A percentile compares a stretch with the other conserved stretches of the same genome.
These are phyloP conservation scores for Gobius niger DNA, from an alignment of 2,113 vertebrate species.

Conservation along the genomic window DNA sequence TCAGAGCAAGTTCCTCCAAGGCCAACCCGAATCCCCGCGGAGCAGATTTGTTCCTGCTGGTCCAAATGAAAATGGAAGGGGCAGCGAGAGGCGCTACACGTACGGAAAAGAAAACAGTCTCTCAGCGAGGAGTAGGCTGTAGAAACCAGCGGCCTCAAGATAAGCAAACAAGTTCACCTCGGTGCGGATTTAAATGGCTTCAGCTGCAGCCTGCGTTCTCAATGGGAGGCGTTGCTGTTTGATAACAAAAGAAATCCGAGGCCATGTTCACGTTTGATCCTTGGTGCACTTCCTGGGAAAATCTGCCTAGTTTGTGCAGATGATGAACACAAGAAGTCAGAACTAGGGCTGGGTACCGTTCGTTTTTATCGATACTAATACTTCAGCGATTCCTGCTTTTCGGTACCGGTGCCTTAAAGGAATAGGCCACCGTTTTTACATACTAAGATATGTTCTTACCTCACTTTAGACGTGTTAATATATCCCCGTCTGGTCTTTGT, in stretches of 20 bases:
- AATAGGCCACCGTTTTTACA: too few species aligned
- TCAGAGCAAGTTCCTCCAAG: constrained; percentile 41
- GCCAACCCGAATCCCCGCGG: constrained; percentile 54
- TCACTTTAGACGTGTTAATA: too few species aligned
- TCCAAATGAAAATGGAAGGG: constrained; percentile 42
- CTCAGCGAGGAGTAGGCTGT: not conserved
- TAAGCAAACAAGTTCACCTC: constrained; percentile 36
- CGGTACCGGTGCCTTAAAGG: too few species aligned
- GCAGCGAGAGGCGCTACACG: constrained; percentile 19
- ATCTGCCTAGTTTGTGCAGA: too few species aligned
- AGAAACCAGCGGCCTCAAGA: constrained; percentile 18
- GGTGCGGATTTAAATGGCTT: not conserved
- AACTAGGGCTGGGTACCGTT: too few species aligned
- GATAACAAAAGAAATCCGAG: not conserved
- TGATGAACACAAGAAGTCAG: too few species aligned
- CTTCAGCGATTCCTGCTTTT: too few species aligned
- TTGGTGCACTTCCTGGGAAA: too few species aligned
- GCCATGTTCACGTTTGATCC: not conserved
- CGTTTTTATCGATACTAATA: too few species aligned
- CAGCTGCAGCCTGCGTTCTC: constrained; percentile 5
- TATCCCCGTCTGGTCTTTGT: too few species aligned
- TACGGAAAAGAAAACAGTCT: constrained; percentile 1
- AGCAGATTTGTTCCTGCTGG: constrained; percentile 51
- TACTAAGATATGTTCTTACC: too few species aligned
- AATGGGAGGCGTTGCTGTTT: not conserved